phyloP scores from a whole-genome alignment of 2,797 vertebrate species.

The Microchirus variegatus region DNA sequence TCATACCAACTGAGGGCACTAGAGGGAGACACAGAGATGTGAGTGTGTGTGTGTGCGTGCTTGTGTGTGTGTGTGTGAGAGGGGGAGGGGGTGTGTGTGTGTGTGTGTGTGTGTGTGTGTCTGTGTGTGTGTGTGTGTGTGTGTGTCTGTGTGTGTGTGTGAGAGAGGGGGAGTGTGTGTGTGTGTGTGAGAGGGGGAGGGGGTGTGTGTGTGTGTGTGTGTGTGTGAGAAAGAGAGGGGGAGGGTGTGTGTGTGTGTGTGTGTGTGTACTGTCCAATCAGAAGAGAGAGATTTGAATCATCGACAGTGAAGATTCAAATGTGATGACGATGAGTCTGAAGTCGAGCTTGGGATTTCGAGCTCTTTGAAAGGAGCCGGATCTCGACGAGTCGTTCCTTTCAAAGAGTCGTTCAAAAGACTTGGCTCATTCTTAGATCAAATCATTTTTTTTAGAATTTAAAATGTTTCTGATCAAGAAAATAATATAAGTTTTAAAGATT shows the following conservation, averaged over 20 bases:
- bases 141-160: neutral
- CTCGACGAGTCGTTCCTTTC: no score
- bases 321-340: conserved; percentile 28
- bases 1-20: conserved; percentile 95
- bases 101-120: neutral
- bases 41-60: neutral
- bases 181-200: neutral
- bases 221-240: no score
- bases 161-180: neutral
- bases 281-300: conserved; percentile 34
- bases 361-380: no score
- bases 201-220: neutral
- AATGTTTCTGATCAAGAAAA: no score
- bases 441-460: no score
- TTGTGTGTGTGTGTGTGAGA: no score
- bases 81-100: neutral
- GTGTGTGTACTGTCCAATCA: no score
- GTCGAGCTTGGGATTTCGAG: conserved; percentile 2
- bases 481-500: no score
- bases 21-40: conserved; percentile 10
- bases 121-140: neutral
- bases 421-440: no score
- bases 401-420: no score
- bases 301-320: conserved; percentile 49
- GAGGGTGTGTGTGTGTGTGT: neutral